phyloP scores from a whole-genome alignment of 2,888 invertebrate genomes.

The Papilio demoleus region DNA sequence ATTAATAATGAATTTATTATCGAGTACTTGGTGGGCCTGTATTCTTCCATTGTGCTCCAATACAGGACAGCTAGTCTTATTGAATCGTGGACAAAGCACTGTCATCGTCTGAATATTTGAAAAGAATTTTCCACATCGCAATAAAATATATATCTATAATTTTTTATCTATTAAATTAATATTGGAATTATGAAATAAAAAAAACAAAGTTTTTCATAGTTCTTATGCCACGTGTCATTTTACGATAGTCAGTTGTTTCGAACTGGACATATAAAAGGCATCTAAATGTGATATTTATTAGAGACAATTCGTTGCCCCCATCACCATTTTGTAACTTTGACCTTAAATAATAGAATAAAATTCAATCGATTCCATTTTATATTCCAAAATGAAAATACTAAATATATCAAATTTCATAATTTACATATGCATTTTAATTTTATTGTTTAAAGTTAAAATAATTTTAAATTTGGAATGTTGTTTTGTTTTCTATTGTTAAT shows the following conservation, averaged over 20 bases:
- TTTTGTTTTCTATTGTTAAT: conserved; percentile 13
- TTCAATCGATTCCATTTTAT: conserved; percentile 7
- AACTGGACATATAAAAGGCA: conserved; percentile 40
- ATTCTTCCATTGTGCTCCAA: conserved; percentile 74
- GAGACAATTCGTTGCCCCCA: conserved; percentile 75
- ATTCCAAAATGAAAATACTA: neutral
- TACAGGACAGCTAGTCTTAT: conserved; percentile 61
- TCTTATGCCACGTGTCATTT: no score
- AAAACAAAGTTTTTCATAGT: no score
- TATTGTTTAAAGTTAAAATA: neutral
- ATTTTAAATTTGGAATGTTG: neutral
- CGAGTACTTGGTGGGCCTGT: conserved; percentile 45
- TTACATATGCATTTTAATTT: neutral
- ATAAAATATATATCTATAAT: conserved; percentile 3
- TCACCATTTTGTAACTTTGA: conserved; percentile 65
- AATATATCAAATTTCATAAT: neutral
- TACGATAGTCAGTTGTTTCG: conserved; percentile 13
- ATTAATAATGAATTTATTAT: conserved; percentile 46
- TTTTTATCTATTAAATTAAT: no score
- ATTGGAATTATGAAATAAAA: no score
- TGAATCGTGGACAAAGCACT: conserved; percentile 58
- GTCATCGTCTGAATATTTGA: conserved; percentile 45
- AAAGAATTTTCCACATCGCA: conserved; percentile 43
- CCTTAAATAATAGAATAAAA: conserved; percentile 48
- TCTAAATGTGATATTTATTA: conserved; percentile 78